Evolutionary conservation across 2,113 vertebrate genomes (phyloP), one percentile per base, ranked within the genome.

Genomic region (Balaeniceps rex): DNA sequence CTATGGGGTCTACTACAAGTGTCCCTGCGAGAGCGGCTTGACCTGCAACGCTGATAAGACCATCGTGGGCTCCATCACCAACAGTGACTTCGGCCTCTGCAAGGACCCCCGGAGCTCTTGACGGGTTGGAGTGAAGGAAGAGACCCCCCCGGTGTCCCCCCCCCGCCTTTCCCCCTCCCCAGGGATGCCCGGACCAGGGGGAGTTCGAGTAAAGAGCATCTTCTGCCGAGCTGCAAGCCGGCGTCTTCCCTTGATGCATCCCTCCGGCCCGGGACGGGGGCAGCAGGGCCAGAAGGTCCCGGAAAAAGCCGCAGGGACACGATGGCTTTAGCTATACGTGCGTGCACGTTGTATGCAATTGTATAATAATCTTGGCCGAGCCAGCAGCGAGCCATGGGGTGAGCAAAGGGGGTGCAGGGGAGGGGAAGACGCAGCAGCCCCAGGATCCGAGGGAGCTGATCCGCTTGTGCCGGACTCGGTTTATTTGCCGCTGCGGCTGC

Each of bases 21-120:
- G 98, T 96, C 98, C 98, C 72, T 99, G 99, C 6, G 98, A 99
- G 93, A 91, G 58, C 0, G 98, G 98, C 68, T 83, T 99, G 95
- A 95, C 29, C 61, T 99, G 98, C 6, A 83, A 99, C 0, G 94
- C 2, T 0, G 96, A 98, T 7, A 97, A 15, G 86, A 93, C 55
- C 85, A 97, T 99, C 10, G 87, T 98, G 33, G 99, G 99, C 22
- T 46, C 97, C 94, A 96, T 99, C 96, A 98, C 97, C 94, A 99
- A 98, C 96, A 98, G 69, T 7, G 49, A 99, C 96, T 98, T 96
- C 0, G 98, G 99, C 4, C 0, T 58, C 95, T 99, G 99, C 93
- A 38, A 5, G 3, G 98, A 99, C 36, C 42, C 69, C 6, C n/a
- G 3, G 6, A 14, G 7, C 2, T 19, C 23, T 65, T 65, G 6